Base-by-base conservation (phyloP, 2,888 invertebrate genomes). In the Campoplex nolae region DNA sequence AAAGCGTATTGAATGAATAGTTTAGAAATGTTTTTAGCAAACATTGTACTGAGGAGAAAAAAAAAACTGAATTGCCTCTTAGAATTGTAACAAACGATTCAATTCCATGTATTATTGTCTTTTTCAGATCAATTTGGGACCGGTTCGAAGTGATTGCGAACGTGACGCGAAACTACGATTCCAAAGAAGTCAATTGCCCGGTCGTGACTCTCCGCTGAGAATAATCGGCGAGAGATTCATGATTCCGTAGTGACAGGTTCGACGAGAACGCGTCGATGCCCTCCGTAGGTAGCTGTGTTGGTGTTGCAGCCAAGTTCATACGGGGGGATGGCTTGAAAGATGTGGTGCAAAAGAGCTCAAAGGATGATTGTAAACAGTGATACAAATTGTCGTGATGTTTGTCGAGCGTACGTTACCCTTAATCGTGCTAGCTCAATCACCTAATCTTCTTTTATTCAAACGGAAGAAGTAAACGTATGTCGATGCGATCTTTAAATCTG, bases 81-180 rank as follows among this genome's bases (percentile, higher is more conserved):
- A 4, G 35, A 48, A 62, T 28, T 51, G 9, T 1, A 11, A 32
- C 18, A 32, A 62, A 48, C 35, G n/a, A n/a, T 45, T 18, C 6
- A 18, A 16, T 70, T 51, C 28, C 18, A 9, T 62, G 67, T 32
- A 32, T 67, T 38, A n/a, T 38, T 23, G 88, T 75, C 70, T 87
- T 85, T 91, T 91, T 85, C 89, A 91, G 91, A 90, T 90, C 86
- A 77, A 87, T 84, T 75, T 80, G 79, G 81, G 83, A 88, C 56
- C 86, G 88, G 73, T 84, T 86, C 81, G 89, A 86, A 86, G 85
- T 86, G 88, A 88, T 87, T 70, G 82, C 80, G 83, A 84, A 90
- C 84, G 77, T 88, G 88, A 74, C 51, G 80, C 80, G 77, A 70
- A 62, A 78, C 83, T 73, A 81, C 88, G 85, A 86, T 83, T 76